Evolutionary conservation across 30 jellyfish, hydroid and myxozoan species (phyloP).

Genomic region (Nemopilema nomurai): DNA sequence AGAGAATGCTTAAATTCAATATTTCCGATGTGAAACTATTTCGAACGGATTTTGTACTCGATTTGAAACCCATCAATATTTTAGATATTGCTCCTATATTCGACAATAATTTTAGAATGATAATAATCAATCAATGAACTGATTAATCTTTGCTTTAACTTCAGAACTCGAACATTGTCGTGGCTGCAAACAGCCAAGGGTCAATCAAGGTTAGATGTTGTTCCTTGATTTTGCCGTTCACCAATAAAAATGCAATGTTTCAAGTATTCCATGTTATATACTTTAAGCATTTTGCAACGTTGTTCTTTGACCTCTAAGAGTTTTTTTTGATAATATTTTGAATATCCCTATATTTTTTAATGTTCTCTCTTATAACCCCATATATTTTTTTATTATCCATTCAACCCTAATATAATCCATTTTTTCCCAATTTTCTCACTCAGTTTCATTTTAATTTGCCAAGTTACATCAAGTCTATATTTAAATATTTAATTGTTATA

Average conservation of each 20-base stretch:
- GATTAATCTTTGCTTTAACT: neutral
- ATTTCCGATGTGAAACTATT: neutral
- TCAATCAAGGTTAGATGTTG: conserved; percentile 72
- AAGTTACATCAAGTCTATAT: no score
- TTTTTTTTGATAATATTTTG: no score
- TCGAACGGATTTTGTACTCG: neutral
- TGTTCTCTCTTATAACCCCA: no score
- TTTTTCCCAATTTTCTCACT: no score
- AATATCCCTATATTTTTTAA: no score
- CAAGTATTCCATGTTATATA: neutral
- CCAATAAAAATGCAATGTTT: neutral
- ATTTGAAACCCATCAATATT: neutral
- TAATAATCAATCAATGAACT: no score
- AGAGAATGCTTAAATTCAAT: neutral
- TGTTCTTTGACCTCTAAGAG: no score
- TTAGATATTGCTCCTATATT: neutral
- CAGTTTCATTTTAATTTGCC: no score
- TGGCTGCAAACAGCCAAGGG: conserved; percentile 99
- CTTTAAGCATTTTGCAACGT: no score
- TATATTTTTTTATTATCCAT: no score
- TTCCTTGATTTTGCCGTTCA: neutral
- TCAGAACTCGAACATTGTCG: conserved; percentile 88
- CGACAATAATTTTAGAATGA: neutral
- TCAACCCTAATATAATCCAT: no score
- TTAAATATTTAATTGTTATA: no score